These are phyloP conservation scores for Heteromurus nitidus DNA, from an alignment of 2,888 invertebrate genomes.

Conservation along the genomic window DNA sequence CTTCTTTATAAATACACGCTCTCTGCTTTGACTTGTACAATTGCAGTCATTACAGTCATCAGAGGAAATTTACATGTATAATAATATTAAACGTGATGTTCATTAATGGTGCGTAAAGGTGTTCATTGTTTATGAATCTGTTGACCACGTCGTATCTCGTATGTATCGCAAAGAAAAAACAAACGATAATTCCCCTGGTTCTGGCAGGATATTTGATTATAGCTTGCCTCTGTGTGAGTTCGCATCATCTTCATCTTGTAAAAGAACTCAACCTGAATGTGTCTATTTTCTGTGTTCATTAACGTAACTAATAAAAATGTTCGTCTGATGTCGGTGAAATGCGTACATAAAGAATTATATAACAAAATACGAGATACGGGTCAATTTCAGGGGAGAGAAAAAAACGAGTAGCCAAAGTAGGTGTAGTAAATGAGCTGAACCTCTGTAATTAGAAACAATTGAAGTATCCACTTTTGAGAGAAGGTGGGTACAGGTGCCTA, in stretches of 20 bases:
- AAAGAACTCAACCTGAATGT: too few species aligned
- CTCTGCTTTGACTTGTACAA: neutral
- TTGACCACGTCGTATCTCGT: neutral
- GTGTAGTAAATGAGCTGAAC: slow-evolving; percentile 2
- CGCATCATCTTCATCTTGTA: too few species aligned
- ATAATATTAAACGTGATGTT: slow-evolving; percentile 7
- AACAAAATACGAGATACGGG: slow-evolving; percentile 9
- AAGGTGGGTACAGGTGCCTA: neutral
- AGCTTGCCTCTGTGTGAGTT: neutral
- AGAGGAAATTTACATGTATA: slow-evolving; percentile 5
- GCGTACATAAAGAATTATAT: neutral
- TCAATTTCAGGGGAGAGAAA: slow-evolving; percentile 14
- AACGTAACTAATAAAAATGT: too few species aligned
- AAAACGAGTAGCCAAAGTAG: slow-evolving; percentile 16
- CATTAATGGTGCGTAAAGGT: too few species aligned
- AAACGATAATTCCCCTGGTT: neutral
- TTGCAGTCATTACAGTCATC: slow-evolving; percentile 8
- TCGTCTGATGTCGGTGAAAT: too few species aligned
- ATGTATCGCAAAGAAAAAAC: too few species aligned
- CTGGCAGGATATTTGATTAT: neutral
- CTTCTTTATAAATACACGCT: too few species aligned
- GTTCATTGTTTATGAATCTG: slow-evolving; percentile 12
- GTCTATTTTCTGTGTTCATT: too few species aligned
- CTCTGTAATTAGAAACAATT: too few species aligned
- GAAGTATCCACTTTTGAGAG: neutral